Conservation (phyloP, 2,888 invertebrate genomes). For the Ctena decussata region DNA sequence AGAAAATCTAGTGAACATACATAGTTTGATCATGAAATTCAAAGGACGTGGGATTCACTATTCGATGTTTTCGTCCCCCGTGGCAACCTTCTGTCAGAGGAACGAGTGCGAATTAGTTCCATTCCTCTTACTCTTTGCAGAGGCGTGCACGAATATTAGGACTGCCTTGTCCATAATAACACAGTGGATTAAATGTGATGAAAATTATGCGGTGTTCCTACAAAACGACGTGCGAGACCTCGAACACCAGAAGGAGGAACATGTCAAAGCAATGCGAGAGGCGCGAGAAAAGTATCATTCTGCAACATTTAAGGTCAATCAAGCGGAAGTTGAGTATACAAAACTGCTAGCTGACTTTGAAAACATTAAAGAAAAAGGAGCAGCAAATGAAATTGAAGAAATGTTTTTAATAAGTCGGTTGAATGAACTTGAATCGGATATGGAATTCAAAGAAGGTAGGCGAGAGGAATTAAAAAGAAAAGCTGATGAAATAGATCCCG, state of each 20-base stretch:
- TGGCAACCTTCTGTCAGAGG: constrained; percentile 73
- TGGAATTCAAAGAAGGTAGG: constrained; percentile 80
- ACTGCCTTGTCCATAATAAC: constrained; percentile 75
- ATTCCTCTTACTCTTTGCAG: constrained; percentile 81
- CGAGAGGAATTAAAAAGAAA: constrained; percentile 67
- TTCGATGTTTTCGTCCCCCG: constrained; percentile 71
- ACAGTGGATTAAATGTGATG: constrained; percentile 81
- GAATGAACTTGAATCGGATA: constrained; percentile 77
- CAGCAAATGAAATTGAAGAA: constrained; percentile 69
- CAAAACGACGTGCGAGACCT: constrained; percentile 78
- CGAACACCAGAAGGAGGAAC: constrained; percentile 75
- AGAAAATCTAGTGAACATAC: constrained; percentile 69
- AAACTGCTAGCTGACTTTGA: constrained; percentile 70
- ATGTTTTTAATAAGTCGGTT: constrained; percentile 64
- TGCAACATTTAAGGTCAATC: constrained; percentile 75
- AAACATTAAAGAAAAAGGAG: constrained; percentile 73
- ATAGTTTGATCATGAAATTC: constrained; percentile 69
- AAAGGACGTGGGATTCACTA: constrained; percentile 69
- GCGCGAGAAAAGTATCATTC: constrained; percentile 77
- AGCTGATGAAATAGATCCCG: constrained; percentile 49
- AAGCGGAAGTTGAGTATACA: constrained; percentile 72
- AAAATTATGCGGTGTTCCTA: constrained; percentile 78
- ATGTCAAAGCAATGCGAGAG: constrained; percentile 71
- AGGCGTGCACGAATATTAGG: constrained; percentile 79
- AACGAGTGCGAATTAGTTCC: constrained; percentile 77